A percentile compares a stretch with the other conserved stretches of the same genome.
These are phyloP conservation scores for Strongylocentrotus purpuratus DNA, from an alignment of 35 echinoderm and acorn worm species.

Conservation along the genomic window DNA sequence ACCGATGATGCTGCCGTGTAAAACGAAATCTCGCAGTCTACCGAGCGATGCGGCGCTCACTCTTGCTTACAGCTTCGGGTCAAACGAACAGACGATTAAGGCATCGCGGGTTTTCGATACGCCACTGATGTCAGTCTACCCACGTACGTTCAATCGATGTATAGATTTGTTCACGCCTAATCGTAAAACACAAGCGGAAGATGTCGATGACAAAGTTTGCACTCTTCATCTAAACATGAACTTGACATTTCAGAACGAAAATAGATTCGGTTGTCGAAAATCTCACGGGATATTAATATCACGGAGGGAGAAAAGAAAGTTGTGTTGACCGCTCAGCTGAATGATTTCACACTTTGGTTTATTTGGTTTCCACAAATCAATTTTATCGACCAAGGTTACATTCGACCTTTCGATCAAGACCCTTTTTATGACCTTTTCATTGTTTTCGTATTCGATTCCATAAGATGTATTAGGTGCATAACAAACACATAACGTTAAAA, in stretches of 20 bases:
- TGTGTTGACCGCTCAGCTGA: neutral
- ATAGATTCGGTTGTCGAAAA: neutral
- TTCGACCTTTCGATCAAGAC: no score
- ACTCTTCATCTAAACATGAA: neutral
- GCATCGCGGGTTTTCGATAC: neutral
- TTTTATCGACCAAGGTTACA: no score
- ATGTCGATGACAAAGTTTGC: neutral
- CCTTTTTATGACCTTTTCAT: no score
- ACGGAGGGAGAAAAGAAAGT: neutral
- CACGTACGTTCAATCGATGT: neutral
- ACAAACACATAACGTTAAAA: no score
- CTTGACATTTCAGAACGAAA: neutral
- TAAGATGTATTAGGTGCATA: no score
- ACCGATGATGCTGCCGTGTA: neutral
- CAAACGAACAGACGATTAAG: slow-evolving; percentile 1
- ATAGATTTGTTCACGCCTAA: neutral
- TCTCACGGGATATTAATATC: neutral
- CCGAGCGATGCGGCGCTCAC: neutral
- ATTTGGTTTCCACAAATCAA: no score
- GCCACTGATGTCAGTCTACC: neutral
- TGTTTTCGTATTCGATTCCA: no score
- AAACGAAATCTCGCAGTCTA: slow-evolving; percentile 17
- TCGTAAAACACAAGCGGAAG: neutral
- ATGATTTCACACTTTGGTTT: neutral
- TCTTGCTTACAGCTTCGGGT: neutral